Conservation (phyloP, 2,113 vertebrate genomes). For the Sinocyclocheilus maitianheensis region DNA sequence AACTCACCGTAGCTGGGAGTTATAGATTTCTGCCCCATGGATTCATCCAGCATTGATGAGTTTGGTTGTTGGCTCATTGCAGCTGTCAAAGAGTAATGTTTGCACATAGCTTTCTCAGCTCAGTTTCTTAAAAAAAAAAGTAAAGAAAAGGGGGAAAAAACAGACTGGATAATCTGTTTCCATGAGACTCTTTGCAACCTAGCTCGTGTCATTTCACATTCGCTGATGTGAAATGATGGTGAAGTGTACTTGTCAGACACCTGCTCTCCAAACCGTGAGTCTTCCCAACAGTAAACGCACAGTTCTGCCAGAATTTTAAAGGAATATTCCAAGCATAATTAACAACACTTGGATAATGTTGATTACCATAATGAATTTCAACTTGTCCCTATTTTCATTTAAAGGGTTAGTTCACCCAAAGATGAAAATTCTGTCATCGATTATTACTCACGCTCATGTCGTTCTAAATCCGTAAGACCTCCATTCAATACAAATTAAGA, state of each 20-base stretch:
- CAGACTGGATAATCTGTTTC: slow-evolving; percentile 20
- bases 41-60: slow-evolving; percentile 64
- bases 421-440: too few species aligned
- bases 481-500: too few species aligned
- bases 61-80: slow-evolving; percentile 60
- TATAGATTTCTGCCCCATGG: slow-evolving; percentile 50
- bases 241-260: slow-evolving; percentile 15
- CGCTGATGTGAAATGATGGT: background rate
- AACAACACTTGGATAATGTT: background rate
- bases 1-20: slow-evolving; percentile 32
- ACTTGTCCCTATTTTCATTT: background rate
- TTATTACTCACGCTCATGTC: too few species aligned
- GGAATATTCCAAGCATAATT: background rate
- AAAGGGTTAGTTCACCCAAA: background rate
- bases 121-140: slow-evolving; percentile 22
- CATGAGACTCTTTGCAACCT: slow-evolving; percentile 9
- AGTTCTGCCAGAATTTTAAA: background rate
- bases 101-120: slow-evolving; percentile 50
- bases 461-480: too few species aligned
- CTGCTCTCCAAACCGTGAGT: slow-evolving; percentile 1
- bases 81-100: slow-evolving; percentile 54
- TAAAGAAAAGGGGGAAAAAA: too few species aligned
- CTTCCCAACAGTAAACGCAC: background rate
- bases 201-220: slow-evolving; percentile 5
- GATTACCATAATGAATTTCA: background rate